Conservation (phyloP, 2,113 vertebrate species). For the Seriola aureovittata region DNA sequence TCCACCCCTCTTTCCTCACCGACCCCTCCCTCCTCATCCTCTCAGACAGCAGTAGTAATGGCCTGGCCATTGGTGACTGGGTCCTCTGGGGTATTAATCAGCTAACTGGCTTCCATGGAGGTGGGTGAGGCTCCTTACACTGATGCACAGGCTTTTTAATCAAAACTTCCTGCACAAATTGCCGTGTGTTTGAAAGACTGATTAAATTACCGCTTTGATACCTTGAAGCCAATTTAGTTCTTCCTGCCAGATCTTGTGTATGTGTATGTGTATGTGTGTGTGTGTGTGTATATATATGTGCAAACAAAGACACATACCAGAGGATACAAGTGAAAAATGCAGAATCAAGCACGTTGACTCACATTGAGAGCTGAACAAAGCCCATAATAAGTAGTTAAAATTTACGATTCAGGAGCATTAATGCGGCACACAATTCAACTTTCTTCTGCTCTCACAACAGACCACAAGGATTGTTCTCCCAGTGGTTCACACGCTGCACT, state of each 20-base stretch:
- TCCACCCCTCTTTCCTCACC: not conserved
- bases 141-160: conserved; percentile 71
- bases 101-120: conserved; percentile 67
- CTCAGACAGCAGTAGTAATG: conserved; percentile 52
- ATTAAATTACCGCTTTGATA: conserved; percentile 75
- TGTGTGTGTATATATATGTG: not conserved
- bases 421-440: not conserved
- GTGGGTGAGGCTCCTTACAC: conserved; percentile 44
- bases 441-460: not conserved
- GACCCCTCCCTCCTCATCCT: conserved; percentile 33
- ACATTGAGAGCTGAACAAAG: not conserved
- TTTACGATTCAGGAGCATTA: conserved; percentile 14
- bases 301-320: conserved; percentile 34
- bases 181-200: conserved; percentile 45
- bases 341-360: not conserved
- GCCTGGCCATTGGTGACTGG: conserved; percentile 44
- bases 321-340: conserved; percentile 14
- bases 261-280: not conserved
- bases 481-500: not conserved
- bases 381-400: not conserved
- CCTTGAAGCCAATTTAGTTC: conserved; percentile 52
- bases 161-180: conserved; percentile 67
- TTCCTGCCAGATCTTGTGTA: conserved; percentile 27
- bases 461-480: not conserved
- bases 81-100: conserved; percentile 78